Percentiles rank a stretch among this genome's conserved stretches.
Conservation (phyloP, 2,888 invertebrate genomes). For the Eulithis prunata region DNA sequence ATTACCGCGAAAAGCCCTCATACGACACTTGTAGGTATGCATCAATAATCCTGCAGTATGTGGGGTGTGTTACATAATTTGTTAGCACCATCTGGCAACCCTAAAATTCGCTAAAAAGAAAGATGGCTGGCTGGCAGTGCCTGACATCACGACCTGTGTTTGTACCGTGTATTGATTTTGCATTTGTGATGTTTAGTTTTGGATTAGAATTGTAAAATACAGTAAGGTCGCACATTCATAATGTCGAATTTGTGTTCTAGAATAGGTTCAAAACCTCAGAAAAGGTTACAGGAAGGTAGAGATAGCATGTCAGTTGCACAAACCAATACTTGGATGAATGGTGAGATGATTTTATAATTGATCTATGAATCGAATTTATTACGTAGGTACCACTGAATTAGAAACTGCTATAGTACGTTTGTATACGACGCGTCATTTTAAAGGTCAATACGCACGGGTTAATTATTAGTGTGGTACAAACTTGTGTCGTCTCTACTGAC, state of each 20-base stretch:
- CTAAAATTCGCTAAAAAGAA: conserved; percentile 51
- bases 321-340: conserved; percentile 94
- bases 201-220: conserved; percentile 51
- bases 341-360: conserved; percentile 84
- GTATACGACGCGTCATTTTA: conserved; percentile 27
- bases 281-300: conserved; percentile 89
- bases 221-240: conserved; percentile 48
- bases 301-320: conserved; percentile 91
- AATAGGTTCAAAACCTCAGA: conserved; percentile 89
- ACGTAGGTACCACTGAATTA: neutral
- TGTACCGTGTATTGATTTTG: conserved; percentile 35
- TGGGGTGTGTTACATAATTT: neutral
- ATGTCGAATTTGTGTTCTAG: conserved; percentile 92
- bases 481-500: too few relatives aligned
- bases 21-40: too few relatives aligned
- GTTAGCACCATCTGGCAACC: conserved; percentile 11
- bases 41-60: too few relatives aligned
- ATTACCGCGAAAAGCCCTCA: too few relatives aligned
- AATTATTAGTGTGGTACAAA: neutral
- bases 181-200: conserved; percentile 57
- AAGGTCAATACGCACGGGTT: conserved; percentile 43
- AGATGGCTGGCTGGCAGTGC: conserved; percentile 53
- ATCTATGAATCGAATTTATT: conserved; percentile 38
- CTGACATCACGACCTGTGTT: neutral
- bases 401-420: neutral